These are phyloP conservation scores for Patagioenas fasciata DNA, from an alignment of 2,113 vertebrate species.

Conservation along the genomic window DNA sequence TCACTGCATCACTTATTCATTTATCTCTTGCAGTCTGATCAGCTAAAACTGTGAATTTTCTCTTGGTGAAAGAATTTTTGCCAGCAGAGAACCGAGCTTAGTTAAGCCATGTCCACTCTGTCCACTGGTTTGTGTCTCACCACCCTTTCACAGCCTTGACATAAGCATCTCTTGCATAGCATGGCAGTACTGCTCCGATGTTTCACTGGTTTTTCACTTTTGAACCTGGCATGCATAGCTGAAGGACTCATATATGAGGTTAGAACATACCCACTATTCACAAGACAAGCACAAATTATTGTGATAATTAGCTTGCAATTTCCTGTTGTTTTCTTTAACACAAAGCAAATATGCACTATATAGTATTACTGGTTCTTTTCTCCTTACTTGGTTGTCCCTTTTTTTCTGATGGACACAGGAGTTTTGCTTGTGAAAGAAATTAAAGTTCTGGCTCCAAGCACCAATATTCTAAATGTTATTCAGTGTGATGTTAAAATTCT, in stretches of 20 bases:
- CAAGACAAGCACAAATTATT: neutral
- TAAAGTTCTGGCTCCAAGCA: neutral
- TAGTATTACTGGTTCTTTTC: neutral
- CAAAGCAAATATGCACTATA: neutral
- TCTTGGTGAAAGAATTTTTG: neutral
- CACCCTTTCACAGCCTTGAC: neutral
- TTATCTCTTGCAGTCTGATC: neutral
- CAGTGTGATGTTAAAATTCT: neutral
- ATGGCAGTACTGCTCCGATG: neutral
- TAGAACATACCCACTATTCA: neutral
- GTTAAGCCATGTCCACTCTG: neutral
- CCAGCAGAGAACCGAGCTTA: neutral
- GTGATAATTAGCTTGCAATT: neutral
- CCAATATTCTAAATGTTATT: neutral
- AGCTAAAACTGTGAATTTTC: neutral
- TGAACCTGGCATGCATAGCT: neutral
- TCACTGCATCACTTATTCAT: neutral
- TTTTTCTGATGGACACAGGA: neutral
- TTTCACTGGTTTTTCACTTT: neutral
- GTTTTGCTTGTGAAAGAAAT: neutral
- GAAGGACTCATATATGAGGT: neutral
- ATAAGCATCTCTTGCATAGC: rapidly evolving
- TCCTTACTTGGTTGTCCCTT: neutral
- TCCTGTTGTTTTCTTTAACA: neutral
- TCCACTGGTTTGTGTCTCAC: neutral